phyloP scores from a whole-genome alignment of 2,797 vertebrate species.

The Salarias fasciatus region DNA sequence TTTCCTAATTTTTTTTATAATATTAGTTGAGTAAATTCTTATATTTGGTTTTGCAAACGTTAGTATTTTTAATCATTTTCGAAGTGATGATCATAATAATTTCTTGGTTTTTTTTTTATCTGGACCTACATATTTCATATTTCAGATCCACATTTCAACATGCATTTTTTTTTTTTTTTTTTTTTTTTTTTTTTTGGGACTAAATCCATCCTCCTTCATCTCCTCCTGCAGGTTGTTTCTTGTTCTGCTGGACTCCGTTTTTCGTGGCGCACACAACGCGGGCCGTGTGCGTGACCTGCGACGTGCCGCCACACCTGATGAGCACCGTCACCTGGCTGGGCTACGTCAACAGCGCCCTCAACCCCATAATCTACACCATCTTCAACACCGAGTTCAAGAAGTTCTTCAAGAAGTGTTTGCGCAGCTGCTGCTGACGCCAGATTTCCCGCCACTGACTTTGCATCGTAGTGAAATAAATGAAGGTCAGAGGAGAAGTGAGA shows the following conservation, averaged over 20 bases:
- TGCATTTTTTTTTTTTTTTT: no score
- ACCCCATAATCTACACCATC: conserved; percentile 94
- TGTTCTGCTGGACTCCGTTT: conserved; percentile 97
- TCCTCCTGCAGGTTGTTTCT: conserved; percentile 86
- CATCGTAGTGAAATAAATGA: not conserved
- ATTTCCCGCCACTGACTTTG: conserved; percentile 2
- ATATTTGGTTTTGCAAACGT: no score
- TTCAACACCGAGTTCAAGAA: conserved; percentile 94
- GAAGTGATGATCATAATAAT: no score
- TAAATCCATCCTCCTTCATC: not conserved
- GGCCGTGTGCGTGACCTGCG: conserved; percentile 86
- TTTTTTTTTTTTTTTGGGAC: no score
- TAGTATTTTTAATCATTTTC: no score
- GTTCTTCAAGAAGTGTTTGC: conserved; percentile 90
- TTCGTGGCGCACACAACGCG: conserved; percentile 92
- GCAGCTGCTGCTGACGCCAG: conserved; percentile 74
- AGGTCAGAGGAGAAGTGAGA: no score
- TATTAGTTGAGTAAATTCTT: no score
- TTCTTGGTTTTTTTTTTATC: no score
- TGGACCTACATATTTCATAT: no score
- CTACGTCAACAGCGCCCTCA: conserved; percentile 96
- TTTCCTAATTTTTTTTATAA: no score
- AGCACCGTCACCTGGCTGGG: conserved; percentile 97
- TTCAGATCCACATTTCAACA: not conserved
- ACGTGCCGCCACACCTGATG: conserved; percentile 85